Evolutionary conservation across 2,888 invertebrate species (phyloP), one percentile per base, ranked within the genome.

Genomic region (Limnephilus rhombicus): DNA sequence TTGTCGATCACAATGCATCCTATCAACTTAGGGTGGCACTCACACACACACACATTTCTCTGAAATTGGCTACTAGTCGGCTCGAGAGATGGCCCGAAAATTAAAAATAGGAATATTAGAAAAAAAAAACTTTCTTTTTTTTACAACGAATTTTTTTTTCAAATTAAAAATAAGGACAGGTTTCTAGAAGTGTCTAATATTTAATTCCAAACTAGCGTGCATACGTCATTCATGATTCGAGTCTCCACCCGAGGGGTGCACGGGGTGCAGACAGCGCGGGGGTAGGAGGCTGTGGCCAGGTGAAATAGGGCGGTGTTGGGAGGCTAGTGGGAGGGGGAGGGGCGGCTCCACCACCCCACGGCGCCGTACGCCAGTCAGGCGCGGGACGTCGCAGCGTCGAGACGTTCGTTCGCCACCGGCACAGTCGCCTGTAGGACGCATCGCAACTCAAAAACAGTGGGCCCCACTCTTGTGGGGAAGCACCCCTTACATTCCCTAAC

Each of bases 361-460:
- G 45, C 45, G 45, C 45, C 45, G 45, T 45, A 11, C 89, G 89
- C 53, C 92, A 93, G 93, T 93, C 82, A 88, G 92, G 80, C 92
- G 93, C 93, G 93, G 90, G 91, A 85, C 93, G 90, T 85, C 92
- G 92, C 41, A 89, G 91, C 89, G 92, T 85, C 49, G 87, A 90
- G 92, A 90, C 91, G 92, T 81, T 34, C 83, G 89, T 90, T 80
- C 90, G 91, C 91, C 90, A 34, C 53, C 86, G 87, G 82, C 31
- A n/a, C 45, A 94, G 94, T 95, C 95, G 95, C 95, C 95, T 95
- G 95, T 95, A 95, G 95, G 95, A 94, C 94, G 94, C 94, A 94
- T 94, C 94, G 94, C 94, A 94, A 94, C 53, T 94, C 94, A 94
- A 92, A 82, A 87, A 68, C 94, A 93, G 94, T 93, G 93, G 92